A percentile compares a stretch with the other conserved stretches of the same genome.
Evolutionary conservation across 2,888 invertebrate species (phyloP).

Genomic region (Raillietiella orientalis): DNA sequence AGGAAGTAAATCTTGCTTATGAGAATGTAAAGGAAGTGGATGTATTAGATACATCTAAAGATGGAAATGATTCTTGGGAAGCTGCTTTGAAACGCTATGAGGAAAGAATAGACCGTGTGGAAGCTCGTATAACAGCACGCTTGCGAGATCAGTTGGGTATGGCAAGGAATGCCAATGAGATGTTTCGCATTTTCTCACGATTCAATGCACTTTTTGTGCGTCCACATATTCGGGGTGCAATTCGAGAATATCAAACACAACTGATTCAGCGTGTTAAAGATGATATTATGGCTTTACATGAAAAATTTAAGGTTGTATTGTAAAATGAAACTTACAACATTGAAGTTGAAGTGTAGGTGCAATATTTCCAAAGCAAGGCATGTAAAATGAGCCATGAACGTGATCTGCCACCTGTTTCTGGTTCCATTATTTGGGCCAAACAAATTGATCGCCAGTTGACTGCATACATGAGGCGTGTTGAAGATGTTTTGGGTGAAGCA

Average conservation of each 20-base stretch:
- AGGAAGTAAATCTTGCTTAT: conserved; percentile 45
- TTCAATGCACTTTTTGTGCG: conserved; percentile 97
- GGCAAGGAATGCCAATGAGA: conserved; percentile 96
- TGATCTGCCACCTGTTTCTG: conserved; percentile 86
- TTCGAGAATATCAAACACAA: conserved; percentile 95
- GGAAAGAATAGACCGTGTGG: conserved; percentile 89
- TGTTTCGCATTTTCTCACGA: conserved; percentile 88
- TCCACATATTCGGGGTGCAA: conserved; percentile 93
- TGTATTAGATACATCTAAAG: conserved; percentile 59
- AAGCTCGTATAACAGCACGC: conserved; percentile 87
- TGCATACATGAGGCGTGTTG: conserved; percentile 79
- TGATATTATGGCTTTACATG: conserved; percentile 87
- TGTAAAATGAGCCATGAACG: conserved; percentile 62
- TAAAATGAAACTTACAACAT: conserved; percentile 2
- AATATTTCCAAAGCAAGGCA: conserved; percentile 80
- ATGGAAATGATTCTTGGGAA: conserved; percentile 91
- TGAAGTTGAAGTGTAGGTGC: conserved; percentile 27
- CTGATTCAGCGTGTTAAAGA: conserved; percentile 95
- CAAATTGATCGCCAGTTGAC: conserved; percentile 92
- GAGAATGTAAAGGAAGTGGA: conserved; percentile 97
- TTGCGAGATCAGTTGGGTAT: conserved; percentile 89
- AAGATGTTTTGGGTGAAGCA: conserved; percentile 65
- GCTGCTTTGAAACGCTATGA: conserved; percentile 88
- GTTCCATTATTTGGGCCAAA: conserved; percentile 95
- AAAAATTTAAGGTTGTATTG: conserved; percentile 59